Conservation (phyloP, 2,797 vertebrate species). For the Loris lydekkerianus region DNA sequence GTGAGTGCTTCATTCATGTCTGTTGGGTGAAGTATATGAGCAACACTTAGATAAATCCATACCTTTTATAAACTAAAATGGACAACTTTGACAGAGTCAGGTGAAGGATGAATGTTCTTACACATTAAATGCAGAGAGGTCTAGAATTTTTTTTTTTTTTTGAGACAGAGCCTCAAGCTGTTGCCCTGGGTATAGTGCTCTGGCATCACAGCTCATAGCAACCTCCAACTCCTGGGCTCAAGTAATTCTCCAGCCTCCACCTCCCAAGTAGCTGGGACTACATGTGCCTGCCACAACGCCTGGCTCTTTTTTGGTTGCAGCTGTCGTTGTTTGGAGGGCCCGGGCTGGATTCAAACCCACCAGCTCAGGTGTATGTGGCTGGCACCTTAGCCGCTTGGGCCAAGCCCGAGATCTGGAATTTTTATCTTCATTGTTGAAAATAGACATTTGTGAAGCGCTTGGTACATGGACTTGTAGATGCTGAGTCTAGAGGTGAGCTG, state of each 20-base stretch:
- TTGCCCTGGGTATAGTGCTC: too few relatives aligned
- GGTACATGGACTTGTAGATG: fast-evolving
- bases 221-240: too few relatives aligned
- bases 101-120: neutral
- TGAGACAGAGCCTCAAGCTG: too few relatives aligned
- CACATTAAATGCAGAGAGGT: neutral
- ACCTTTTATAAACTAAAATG: conserved; percentile 4
- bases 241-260: too few relatives aligned
- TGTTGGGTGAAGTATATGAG: neutral
- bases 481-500: neutral
- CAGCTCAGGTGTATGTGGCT: too few relatives aligned
- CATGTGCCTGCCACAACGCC: too few relatives aligned
- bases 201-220: too few relatives aligned
- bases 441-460: neutral
- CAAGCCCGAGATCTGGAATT: neutral
- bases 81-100: neutral
- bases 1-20: neutral
- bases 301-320: too few relatives aligned
- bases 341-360: too few relatives aligned
- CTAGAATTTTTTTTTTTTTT: neutral
- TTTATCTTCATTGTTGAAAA: neutral
- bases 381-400: too few relatives aligned
- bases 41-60: neutral
- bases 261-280: too few relatives aligned
- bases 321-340: too few relatives aligned